These are phyloP conservation scores for Lamprologus lemairii DNA, from an alignment of 2,113 vertebrate species.

Conservation along the genomic window DNA sequence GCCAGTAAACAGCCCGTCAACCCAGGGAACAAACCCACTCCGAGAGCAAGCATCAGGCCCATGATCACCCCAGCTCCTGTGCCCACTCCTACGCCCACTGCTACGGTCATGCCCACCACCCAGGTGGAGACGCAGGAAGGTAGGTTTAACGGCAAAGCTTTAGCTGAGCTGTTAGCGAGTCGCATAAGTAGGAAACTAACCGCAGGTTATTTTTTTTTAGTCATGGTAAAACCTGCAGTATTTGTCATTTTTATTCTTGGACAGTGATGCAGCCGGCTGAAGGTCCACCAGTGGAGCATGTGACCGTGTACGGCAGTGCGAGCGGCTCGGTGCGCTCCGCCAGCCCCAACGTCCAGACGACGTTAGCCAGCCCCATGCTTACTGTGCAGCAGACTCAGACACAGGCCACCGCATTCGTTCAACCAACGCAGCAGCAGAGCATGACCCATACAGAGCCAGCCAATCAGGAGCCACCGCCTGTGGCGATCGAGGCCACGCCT, in stretches of 20 bases:
- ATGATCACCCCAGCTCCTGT: conserved; percentile 95
- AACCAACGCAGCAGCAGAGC: conserved; percentile 94
- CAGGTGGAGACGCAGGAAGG: conserved; percentile 96
- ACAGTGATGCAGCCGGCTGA: conserved; percentile 79
- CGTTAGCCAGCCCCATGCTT: conserved; percentile 80
- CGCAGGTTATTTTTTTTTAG: fast-evolving
- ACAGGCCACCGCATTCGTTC: conserved; percentile 93
- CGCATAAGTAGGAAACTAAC: not conserved
- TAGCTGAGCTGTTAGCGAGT: not conserved
- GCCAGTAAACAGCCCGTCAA: conserved; percentile 89
- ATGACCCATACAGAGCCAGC: conserved; percentile 80
- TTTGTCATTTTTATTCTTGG: not conserved
- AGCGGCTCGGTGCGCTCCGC: conserved; percentile 96
- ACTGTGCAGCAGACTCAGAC: conserved; percentile 83
- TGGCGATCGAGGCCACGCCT: conserved; percentile 82
- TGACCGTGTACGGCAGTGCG: conserved; percentile 88
- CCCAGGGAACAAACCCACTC: conserved; percentile 91
- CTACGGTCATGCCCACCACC: conserved; percentile 97
- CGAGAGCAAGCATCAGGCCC: conserved; percentile 93
- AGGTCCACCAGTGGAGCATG: conserved; percentile 84
- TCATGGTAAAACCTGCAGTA: not conserved
- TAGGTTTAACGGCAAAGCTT: conserved; percentile 20
- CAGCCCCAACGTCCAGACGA: conserved; percentile 91
- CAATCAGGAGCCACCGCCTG: conserved; percentile 78
- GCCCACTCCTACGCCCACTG: conserved; percentile 92